Base-by-base conservation (phyloP, 1,140 invertebrate species). In the Leptopilina boulardi region DNA sequence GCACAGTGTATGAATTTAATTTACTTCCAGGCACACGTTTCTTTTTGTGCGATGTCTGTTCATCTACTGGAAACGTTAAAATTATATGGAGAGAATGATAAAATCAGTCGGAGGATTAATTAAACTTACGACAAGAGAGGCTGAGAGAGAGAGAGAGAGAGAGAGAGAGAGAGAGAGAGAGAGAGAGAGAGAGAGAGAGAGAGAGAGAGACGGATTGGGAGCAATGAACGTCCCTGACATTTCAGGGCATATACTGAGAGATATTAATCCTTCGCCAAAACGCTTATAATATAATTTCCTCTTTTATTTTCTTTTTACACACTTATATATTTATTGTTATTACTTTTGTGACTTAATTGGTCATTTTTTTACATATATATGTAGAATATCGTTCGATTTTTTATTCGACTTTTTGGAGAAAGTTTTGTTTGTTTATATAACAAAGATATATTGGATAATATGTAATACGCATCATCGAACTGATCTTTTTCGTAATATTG, bases 181-280 rank as follows among this genome's bases (percentile, higher is more conserved):
- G 23, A 59, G 59, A 66, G n/a, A n/a, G n/a, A n/a, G n/a, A n/a
- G n/a, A n/a, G n/a, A n/a, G n/a, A n/a, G n/a, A n/a, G n/a, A n/a
- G n/a, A n/a, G n/a, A n/a, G 47, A 66, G 23, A 59, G 59, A 66
- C 21, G 23, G 26, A 66, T 66, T 30, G 59, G 59, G 59, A 66
- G 59, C 59, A 66, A 66, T 66, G 59, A 66, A 66, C 26, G 59
- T 66, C 13, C 59, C 59, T 30, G 59, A 66, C 59, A 34, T 66
- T 66, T 34, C 59, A 30, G 56, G 26, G 26, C 8, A 38, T 23
- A n/a, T 11, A 34, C 59, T 30, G 19, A 15, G 59, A 34, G 59
- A 66, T 10, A 66, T 66, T 66, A 66, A 66, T 66, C 23, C 59
- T 66, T 30, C 13, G 13, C 26, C 59, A 15, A n/a, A 30, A 30